These are phyloP conservation scores for Oxytorus armatus DNA, from an alignment of 2,888 invertebrate species.

Conservation along the genomic window DNA sequence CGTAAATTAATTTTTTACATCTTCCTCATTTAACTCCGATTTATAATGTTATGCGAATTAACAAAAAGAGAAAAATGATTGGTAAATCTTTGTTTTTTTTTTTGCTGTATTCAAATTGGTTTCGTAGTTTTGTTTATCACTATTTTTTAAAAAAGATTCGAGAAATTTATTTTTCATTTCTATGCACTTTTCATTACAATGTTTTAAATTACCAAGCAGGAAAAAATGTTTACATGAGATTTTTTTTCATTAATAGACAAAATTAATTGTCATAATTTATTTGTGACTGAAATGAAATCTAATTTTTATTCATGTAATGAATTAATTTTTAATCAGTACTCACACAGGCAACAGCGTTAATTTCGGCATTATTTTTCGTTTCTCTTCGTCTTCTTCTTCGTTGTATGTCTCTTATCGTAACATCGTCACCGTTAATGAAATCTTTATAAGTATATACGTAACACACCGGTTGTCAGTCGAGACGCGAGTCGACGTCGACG, in stretches of 20 bases:
- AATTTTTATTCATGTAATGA: too few species aligned
- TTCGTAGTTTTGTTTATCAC: background rate
- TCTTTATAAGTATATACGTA: slow-evolving; percentile 39
- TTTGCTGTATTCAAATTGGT: background rate
- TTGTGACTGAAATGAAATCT: background rate
- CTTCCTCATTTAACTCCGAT: background rate
- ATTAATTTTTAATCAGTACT: slow-evolving; percentile 38
- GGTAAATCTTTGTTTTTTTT: too few species aligned
- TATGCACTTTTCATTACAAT: too few species aligned
- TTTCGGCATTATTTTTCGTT: slow-evolving; percentile 31
- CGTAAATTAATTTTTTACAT: background rate
- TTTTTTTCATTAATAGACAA: too few species aligned
- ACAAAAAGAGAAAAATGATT: too few species aligned
- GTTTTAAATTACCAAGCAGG: too few species aligned
- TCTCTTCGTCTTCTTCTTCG: background rate
- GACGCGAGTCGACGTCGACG: slow-evolving; percentile 67
- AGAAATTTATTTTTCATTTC: too few species aligned
- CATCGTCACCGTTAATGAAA: slow-evolving; percentile 23
- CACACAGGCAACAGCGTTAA: slow-evolving; percentile 36
- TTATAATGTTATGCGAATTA: too few species aligned
- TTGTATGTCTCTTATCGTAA: slow-evolving; percentile 8
- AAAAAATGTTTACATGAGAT: too few species aligned
- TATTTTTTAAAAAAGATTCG: background rate
- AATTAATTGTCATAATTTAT: too few species aligned
- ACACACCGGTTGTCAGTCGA: slow-evolving; percentile 64